phyloP scores from a whole-genome alignment of 2,113 vertebrate genomes.

The Bufo bufo region DNA sequence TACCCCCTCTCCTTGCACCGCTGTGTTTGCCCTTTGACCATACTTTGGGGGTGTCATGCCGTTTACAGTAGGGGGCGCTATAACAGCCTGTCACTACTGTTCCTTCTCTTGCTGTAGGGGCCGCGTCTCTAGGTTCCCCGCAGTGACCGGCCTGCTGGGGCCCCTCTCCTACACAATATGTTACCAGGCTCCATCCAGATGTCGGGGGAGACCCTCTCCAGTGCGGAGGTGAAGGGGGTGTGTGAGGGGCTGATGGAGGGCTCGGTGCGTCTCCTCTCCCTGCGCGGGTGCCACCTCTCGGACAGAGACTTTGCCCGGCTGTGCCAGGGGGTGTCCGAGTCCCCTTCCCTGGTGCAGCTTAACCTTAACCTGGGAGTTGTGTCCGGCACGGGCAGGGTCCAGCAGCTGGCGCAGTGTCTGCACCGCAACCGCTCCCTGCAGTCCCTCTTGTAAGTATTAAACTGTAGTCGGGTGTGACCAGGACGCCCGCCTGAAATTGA shows the following conservation, averaged over 20 bases:
- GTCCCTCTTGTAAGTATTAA: conserved; percentile 89
- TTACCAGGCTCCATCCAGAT: conserved; percentile 95
- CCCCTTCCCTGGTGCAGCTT: conserved; percentile 86
- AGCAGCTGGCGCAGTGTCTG: conserved; percentile 88
- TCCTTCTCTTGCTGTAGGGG: neutral
- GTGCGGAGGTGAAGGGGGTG: conserved; percentile 90
- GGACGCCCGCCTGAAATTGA: neutral
- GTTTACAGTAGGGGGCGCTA: too few species aligned
- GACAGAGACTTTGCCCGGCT: conserved; percentile 92
- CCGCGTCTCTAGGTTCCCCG: neutral
- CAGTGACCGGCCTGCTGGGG: neutral
- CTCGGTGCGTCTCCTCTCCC: conserved; percentile 86
- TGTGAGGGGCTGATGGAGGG: conserved; percentile 91
- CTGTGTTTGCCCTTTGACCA: too few species aligned
- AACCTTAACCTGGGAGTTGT: conserved; percentile 96
- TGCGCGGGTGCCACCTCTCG: conserved; percentile 90
- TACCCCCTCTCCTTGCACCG: too few species aligned
- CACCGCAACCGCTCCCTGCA: conserved; percentile 90
- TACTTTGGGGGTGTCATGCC: too few species aligned
- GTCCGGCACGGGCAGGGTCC: conserved; percentile 81
- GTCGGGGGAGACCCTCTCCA: conserved; percentile 88
- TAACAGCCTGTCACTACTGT: too few species aligned
- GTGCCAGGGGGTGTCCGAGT: conserved; percentile 85
- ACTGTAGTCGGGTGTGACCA: neutral
- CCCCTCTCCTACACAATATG: conserved; percentile 69